phyloP scores from a whole-genome alignment of 2,113 vertebrate species.

The Triplophysa siluroides region DNA sequence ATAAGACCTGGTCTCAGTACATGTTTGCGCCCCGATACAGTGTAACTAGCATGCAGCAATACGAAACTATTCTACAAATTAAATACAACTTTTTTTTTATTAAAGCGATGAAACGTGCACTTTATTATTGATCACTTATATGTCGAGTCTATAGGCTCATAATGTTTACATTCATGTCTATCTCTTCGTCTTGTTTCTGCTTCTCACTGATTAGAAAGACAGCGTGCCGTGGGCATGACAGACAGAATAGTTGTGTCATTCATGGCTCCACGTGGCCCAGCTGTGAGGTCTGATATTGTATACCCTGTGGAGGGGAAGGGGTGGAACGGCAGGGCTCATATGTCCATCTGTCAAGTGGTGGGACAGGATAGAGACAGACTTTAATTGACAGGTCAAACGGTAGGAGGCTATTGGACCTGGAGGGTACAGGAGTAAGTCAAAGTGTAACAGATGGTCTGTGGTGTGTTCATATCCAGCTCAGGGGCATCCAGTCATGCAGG shows the following conservation, averaged over 20 bases:
- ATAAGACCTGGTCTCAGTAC: not conserved
- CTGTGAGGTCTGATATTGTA: slow-evolving; percentile 12
- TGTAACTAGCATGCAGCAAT: too few relatives aligned
- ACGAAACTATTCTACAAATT: too few relatives aligned
- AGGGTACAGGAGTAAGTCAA: not conserved
- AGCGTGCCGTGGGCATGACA: not conserved
- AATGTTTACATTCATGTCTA: not conserved
- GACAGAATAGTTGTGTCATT: slow-evolving; percentile 11
- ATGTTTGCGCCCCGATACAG: too few relatives aligned
- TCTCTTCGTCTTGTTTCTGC: not conserved
- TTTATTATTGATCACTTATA: not conserved
- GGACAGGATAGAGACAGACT: not conserved
- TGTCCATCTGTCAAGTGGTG: not conserved
- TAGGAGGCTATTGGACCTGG: not conserved
- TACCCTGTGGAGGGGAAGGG: not conserved
- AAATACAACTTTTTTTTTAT: not conserved
- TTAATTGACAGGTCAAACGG: not conserved
- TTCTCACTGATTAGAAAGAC: not conserved
- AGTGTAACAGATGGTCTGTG: slow-evolving; percentile 3
- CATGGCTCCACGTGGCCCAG: not conserved
- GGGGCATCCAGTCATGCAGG: not conserved
- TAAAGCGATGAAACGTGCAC: not conserved
- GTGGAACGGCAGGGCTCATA: not conserved
- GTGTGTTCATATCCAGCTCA: not conserved
- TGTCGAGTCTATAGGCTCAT: not conserved